A percentile compares a stretch with the other conserved stretches of the same genome.
Conservation (phyloP, 2,888 invertebrate species). For the Yponomeuta malinellus region DNA sequence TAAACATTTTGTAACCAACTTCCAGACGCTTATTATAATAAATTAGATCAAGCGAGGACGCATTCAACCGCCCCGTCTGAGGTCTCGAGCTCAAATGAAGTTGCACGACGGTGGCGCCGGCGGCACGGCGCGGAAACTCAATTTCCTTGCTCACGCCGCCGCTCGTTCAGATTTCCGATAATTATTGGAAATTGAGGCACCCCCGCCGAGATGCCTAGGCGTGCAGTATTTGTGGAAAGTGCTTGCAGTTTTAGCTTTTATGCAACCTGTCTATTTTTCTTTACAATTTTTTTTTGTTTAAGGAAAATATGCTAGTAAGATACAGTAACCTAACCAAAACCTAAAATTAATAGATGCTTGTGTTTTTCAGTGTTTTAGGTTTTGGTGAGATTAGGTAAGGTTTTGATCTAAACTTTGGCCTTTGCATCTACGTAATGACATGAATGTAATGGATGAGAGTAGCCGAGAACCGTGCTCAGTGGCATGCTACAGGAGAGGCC, state of each 20-base stretch:
- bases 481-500: too few species aligned
- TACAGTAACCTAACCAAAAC: too few species aligned
- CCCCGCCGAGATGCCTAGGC: neutral
- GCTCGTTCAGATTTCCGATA: neutral
- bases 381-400: too few species aligned
- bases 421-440: too few species aligned
- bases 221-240: neutral
- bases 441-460: too few species aligned
- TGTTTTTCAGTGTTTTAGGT: too few species aligned
- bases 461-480: too few species aligned
- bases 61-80: neutral
- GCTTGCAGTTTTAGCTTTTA: neutral
- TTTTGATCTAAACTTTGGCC: too few species aligned
- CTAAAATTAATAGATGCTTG: too few species aligned
- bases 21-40: neutral
- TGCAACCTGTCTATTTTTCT: neutral
- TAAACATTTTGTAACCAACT: neutral
- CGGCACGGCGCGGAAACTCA: slow-evolving; percentile 6
- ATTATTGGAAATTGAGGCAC: neutral
- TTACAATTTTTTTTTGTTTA: too few species aligned
- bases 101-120: neutral
- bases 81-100: neutral
- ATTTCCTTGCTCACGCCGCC: neutral
- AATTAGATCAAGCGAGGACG: neutral
- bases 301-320: too few species aligned